Base-by-base conservation (phyloP, 2,113 vertebrate genomes). In the Picathartes gymnocephalus region DNA sequence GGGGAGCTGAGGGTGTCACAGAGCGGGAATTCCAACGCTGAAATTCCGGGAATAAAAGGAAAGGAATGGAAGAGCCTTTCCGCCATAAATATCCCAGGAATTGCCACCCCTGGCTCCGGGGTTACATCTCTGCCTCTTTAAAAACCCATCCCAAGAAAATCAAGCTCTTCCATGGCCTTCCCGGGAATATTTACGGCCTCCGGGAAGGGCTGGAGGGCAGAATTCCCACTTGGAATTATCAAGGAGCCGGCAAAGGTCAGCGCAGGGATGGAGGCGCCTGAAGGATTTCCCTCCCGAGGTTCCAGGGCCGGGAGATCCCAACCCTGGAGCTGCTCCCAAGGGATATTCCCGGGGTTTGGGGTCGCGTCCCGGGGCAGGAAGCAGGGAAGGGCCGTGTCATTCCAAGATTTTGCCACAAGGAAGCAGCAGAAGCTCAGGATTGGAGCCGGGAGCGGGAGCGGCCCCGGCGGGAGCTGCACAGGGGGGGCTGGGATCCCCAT, bases 351-450 rank as follows among this genome's bases (percentile, higher is more conserved):
- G 6, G 27, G 40, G 1, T 14, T 14, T 2, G 76, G 25, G 65
- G 86, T 23, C 60, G 23, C 10, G 25, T 15, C 28, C 15, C 60
- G 60, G 22, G 58, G 40, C 19, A 15, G 54, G 88, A 8, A 39
- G 5, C 68, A 2, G 53, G 60, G 69, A 50, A 85, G 25, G 56
- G 54, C 50, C 50, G n/a, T 98, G 98, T 93, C 97, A 88, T 98
- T 97, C 92, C 93, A 69, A 44, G 76, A 17, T 39, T 88, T 91
- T 64, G 97, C 98, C 98, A 98, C 98, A 98, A 97, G 98, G 98
- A 94, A 96, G 98, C 98, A 98, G 98, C 97, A 96, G 96, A 98
- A 98, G 98, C 97, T 97, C 97, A 98, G 97, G 87, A 96, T 98
- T 98, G 91, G 50, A 87, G 66, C 0, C 9, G 21, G 54, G 33